Evolutionary conservation across 2,797 vertebrate genomes (phyloP).

Genomic region (Tadarida brasiliensis): DNA sequence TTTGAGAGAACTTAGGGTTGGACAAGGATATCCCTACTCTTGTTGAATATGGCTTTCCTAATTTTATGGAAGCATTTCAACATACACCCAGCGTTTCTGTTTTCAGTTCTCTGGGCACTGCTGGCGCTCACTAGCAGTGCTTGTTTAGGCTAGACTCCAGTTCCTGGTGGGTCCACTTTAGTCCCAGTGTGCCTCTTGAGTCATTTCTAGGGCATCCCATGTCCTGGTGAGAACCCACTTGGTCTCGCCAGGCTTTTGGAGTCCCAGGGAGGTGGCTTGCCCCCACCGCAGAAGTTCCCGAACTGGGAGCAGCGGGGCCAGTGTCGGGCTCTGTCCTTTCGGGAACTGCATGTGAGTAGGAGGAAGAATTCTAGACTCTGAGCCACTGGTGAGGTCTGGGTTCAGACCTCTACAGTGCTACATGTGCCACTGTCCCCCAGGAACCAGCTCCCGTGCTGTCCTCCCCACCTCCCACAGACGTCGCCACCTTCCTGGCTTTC

Average conservation of each 20-base stretch:
- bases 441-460: slow-evolving; percentile 89
- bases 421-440: slow-evolving; percentile 80
- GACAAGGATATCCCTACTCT: not conserved
- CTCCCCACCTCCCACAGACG: slow-evolving; percentile 90
- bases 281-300: not conserved
- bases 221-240: not conserved
- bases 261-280: not conserved
- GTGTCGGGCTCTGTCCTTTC: not conserved
- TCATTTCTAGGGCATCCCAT: not conserved
- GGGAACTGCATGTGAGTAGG: not conserved
- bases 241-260: not conserved
- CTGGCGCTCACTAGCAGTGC: not conserved
- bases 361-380: not conserved
- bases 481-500: slow-evolving; percentile 94
- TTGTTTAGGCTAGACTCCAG: not conserved
- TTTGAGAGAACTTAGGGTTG: not conserved
- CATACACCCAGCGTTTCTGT: not conserved
- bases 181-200: fast-evolving
- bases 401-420: not conserved
- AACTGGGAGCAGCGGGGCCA: not conserved
- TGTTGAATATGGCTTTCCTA: not conserved
- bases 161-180: not conserved
- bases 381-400: not conserved
- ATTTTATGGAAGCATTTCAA: not conserved
- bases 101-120: not conserved